Evolutionary conservation across 2,888 invertebrate genomes (phyloP), one percentile per base, ranked within the genome.

Genomic region (Halictus quadricinctus): DNA sequence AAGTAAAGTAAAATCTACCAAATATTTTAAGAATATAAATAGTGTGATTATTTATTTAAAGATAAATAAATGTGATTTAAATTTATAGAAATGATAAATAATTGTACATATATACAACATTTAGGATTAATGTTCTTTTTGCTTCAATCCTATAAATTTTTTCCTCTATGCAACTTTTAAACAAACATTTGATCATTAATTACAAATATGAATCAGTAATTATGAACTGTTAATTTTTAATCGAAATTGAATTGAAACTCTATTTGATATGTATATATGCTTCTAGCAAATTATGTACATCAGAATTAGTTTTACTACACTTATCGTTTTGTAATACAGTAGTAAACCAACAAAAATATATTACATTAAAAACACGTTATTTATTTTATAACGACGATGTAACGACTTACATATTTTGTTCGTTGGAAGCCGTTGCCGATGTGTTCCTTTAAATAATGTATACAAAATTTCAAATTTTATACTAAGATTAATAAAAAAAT

Each of bases 21-120:
- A 72, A 43, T 43, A 21, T 43, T 75, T 81, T 75, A 10, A 60
- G 69, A 25, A 41, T 58, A 48, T 12, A 41, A 60, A 82, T 13
- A 64, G 8, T 21, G 25, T 48, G 15, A 12, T 46, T 72, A 46
- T 25, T 48, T 70, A 76, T 36, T 76, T 25, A 13, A 41, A 70
- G 64, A 43, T 36, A 25, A 69, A 79, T 21, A 7, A 29, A 43
- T n/a, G 64, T 36, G 48, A 21, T 76, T 70, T 64, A 72, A 25
- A 25, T 83, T 58, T 73, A 36, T 46, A 54, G 72, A 76, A 41
- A 41, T 69, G 36, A 21, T 15, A 66, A 15, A 72, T 48, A 58
- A 21, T 10, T 29, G 54, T 41, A 41, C 18, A 54, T 64, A 82
- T 18, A 25, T 58, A 58, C n/a, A 76, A 48, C 15, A 73, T 10